Conservation (phyloP, 1,140 invertebrate genomes). For the Hylaeus volcanicus region DNA sequence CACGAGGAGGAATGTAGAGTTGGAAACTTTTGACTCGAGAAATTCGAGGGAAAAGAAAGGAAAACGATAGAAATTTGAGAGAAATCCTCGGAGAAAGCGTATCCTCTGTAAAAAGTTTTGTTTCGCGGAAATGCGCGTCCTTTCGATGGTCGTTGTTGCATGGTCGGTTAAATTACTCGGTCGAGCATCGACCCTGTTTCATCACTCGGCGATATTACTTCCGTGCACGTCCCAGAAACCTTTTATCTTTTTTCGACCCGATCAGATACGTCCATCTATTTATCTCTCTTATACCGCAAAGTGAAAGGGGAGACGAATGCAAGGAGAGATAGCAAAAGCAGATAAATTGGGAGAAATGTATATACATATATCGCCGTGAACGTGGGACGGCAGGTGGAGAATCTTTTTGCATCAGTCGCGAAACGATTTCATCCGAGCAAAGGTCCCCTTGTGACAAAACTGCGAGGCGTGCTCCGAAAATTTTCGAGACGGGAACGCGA, state of each 20-base stretch:
- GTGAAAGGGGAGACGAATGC: conserved; percentile 44
- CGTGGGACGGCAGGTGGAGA: conserved; percentile 2
- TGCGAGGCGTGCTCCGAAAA: not conserved
- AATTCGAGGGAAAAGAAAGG: too few species aligned
- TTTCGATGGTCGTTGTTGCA: not conserved
- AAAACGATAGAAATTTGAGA: too few species aligned
- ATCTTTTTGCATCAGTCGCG: conserved; percentile 27
- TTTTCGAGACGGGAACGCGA: not conserved
- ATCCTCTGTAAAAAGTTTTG: too few species aligned
- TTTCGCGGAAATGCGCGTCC: too few species aligned
- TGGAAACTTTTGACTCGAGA: too few species aligned
- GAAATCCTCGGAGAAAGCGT: too few species aligned
- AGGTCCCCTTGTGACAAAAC: conserved; percentile 13
- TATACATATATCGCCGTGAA: conserved; percentile 25
- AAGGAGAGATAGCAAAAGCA: conserved; percentile 26
- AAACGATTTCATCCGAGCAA: conserved; percentile 30
- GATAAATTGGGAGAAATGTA: conserved; percentile 57
- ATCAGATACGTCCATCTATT: conserved; percentile 39
- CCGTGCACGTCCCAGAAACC: not conserved
- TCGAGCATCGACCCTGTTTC: not conserved
- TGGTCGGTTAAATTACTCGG: not conserved
- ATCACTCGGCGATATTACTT: conserved; percentile 34
- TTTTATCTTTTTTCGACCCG: not conserved
- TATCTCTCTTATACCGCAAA: conserved; percentile 8
- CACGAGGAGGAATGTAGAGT: too few species aligned